A percentile compares a stretch with the other conserved stretches of the same genome.
Evolutionary conservation across 2,113 vertebrate species (phyloP).

Genomic region (Dipodomys stephensi): DNA sequence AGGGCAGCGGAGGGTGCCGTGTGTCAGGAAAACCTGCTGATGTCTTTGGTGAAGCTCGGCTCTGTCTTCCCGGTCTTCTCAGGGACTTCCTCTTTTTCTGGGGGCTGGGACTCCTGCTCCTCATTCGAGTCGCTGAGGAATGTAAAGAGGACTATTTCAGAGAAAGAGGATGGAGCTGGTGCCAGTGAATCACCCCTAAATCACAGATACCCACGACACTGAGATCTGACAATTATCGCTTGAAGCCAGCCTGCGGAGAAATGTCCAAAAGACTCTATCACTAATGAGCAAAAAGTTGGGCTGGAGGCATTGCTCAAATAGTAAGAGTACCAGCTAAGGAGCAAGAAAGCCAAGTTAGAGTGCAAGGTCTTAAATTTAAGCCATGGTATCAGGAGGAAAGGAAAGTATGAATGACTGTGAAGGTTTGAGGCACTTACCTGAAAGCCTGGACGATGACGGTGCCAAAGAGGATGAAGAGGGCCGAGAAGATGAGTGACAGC

Average conservation of each 20-base stretch:
- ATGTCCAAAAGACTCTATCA: too few relatives aligned
- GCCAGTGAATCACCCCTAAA: too few relatives aligned
- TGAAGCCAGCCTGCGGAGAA: too few relatives aligned
- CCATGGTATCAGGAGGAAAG: too few relatives aligned
- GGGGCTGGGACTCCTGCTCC: constrained; percentile 89
- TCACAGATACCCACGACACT: too few relatives aligned
- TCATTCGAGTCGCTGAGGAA: constrained; percentile 93
- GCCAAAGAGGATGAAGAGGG: constrained; percentile 97
- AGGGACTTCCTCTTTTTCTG: constrained; percentile 88
- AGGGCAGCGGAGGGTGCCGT: accelerated
- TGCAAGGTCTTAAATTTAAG: too few relatives aligned
- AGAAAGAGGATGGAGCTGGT: too few relatives aligned
- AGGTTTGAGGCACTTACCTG: constrained; percentile 86
- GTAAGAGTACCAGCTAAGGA: too few relatives aligned
- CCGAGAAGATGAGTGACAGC: constrained; percentile 96
- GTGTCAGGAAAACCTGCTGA: constrained; percentile 80
- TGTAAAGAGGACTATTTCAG: background rate
- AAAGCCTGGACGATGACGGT: constrained; percentile 97
- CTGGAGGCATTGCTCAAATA: too few relatives aligned
- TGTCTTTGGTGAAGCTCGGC: constrained; percentile 87
- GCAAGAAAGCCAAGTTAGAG: too few relatives aligned
- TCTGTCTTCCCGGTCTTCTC: constrained; percentile 87
- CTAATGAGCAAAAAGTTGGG: too few relatives aligned
- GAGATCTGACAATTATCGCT: too few relatives aligned
- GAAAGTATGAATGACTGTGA: background rate